These are phyloP conservation scores for Bothrops jararaca DNA, from an alignment of 2,113 vertebrate species.

Conservation along the genomic window DNA sequence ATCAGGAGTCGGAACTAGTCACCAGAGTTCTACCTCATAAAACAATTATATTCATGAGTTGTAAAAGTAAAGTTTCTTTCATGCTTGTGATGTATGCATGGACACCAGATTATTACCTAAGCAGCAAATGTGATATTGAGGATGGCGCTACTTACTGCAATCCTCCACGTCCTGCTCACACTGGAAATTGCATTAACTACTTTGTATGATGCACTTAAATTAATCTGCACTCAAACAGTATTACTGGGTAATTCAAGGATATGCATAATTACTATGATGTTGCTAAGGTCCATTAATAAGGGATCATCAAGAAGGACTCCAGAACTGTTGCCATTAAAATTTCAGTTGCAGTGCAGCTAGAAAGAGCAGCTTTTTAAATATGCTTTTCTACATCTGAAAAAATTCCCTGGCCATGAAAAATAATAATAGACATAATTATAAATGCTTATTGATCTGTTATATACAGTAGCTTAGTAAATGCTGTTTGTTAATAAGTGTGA, in stretches of 20 bases:
- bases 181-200: neutral
- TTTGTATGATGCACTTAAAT: neutral
- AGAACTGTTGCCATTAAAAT: slow-evolving; percentile 16
- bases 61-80: neutral
- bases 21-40: neutral
- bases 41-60: neutral
- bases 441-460: neutral
- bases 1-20: neutral
- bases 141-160: neutral
- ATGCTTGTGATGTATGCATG: neutral
- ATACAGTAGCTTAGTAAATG: neutral
- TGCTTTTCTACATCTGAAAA: neutral
- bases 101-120: neutral
- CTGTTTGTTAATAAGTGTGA: neutral
- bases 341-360: slow-evolving; percentile 12
- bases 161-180: neutral
- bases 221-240: neutral
- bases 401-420: neutral
- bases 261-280: neutral
- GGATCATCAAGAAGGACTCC: neutral
- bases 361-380: neutral
- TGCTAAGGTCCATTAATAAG: slow-evolving; percentile 12
- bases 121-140: neutral
- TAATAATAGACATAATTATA: neutral
- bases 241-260: neutral